Percentiles rank a stretch among this genome's conserved stretches.
Evolutionary conservation across 37 sponge, comb jelly and placozoan species (phyloP).

Genomic region (Bolinopsis microptera): DNA sequence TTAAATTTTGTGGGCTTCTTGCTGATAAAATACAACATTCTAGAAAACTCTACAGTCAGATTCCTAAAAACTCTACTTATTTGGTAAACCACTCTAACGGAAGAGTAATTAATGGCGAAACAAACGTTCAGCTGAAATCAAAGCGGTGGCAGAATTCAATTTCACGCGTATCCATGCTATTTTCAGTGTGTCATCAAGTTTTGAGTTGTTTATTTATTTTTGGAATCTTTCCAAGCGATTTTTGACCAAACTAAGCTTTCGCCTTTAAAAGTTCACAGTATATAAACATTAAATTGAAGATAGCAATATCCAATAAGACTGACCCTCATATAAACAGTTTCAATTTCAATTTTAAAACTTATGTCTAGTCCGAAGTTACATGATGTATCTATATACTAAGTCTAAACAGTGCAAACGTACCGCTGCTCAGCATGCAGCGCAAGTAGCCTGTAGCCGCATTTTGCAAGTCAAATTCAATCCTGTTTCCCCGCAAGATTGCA

Average conservation of each 20-base stretch:
- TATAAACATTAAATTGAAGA: too few relatives aligned
- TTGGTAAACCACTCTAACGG: neutral
- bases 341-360: too few relatives aligned
- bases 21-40: neutral
- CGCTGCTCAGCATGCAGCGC: too few relatives aligned
- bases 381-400: too few relatives aligned
- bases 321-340: too few relatives aligned
- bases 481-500: too few relatives aligned
- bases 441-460: too few relatives aligned
- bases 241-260: neutral
- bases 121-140: neutral
- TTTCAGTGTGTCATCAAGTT: neutral
- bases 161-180: neutral
- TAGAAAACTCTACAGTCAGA: neutral
- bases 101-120: neutral
- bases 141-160: neutral
- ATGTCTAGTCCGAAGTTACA: too few relatives aligned
- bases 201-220: neutral
- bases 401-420: too few relatives aligned
- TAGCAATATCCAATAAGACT: too few relatives aligned
- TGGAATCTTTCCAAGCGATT: neutral
- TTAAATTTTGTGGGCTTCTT: neutral
- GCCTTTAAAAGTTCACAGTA: too few relatives aligned
- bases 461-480: too few relatives aligned
- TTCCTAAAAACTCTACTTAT: neutral